Conservation (phyloP, 2,888 invertebrate species). For the Phengaris alcon region DNA sequence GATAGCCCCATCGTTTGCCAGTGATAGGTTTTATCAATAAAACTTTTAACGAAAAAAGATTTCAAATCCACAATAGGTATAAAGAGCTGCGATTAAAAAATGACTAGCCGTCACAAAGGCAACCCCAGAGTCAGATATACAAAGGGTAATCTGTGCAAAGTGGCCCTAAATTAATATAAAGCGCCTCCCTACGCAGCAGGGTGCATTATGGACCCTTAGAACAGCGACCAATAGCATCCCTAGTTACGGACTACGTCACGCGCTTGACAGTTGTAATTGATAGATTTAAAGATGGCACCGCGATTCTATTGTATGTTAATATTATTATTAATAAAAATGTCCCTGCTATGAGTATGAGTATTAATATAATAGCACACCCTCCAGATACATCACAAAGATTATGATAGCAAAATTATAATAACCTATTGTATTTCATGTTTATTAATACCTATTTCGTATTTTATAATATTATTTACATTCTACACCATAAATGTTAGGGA, state of each 20-base stretch:
- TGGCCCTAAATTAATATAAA: conserved; percentile 62
- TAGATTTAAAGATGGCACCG: conserved; percentile 69
- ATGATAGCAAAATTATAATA: conserved; percentile 10
- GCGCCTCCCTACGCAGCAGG: conserved; percentile 51
- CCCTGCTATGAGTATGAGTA: not conserved
- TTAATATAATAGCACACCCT: conserved; percentile 3
- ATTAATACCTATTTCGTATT: conserved; percentile 14
- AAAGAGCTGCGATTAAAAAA: conserved; percentile 63
- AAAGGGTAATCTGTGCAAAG: conserved; percentile 77
- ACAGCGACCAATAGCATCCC: conserved; percentile 53
- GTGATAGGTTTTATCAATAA: conserved; percentile 38
- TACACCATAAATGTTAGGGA: not conserved
- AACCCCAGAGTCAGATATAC: conserved; percentile 70
- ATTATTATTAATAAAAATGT: conserved; percentile 39
- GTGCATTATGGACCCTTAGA: conserved; percentile 33
- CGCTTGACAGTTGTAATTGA: conserved; percentile 51
- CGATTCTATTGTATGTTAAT: conserved; percentile 42
- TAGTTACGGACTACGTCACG: conserved; percentile 46
- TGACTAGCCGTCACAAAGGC: conserved; percentile 69
- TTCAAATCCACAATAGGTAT: conserved; percentile 43
- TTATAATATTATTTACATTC: not conserved
- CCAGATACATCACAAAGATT: not conserved
- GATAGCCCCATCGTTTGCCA: conserved; percentile 19
- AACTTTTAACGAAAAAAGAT: conserved; percentile 38
- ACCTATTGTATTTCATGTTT: conserved; percentile 6